Conservation (phyloP, 92 coral and sea anemone genomes). For the Siderastrea siderea region DNA sequence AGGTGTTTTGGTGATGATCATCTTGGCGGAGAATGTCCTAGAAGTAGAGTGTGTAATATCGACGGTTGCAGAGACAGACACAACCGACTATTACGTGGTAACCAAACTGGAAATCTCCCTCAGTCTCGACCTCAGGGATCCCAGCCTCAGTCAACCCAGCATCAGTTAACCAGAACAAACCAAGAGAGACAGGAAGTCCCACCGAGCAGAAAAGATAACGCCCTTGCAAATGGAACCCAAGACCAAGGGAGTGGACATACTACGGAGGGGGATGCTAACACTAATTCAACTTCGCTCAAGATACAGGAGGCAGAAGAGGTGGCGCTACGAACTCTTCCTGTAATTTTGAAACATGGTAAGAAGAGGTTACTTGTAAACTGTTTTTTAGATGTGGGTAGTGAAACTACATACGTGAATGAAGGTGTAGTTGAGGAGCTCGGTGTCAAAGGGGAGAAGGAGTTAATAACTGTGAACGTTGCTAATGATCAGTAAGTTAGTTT, state of each 20-base stretch:
- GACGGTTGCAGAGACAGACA: conserved; percentile 36
- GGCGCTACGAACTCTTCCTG: conserved; percentile 70
- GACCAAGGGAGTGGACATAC: not conserved
- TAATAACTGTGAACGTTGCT: too few species aligned
- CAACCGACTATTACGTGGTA: conserved; percentile 45
- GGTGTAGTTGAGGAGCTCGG: too few species aligned
- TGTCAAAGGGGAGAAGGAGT: too few species aligned
- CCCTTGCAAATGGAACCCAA: conserved; percentile 8
- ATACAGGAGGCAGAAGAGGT: conserved; percentile 39
- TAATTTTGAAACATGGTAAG: conserved; percentile 49
- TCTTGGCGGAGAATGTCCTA: too few species aligned
- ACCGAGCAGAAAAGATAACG: conserved; percentile 5
- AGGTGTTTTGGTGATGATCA: too few species aligned
- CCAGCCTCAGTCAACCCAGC: conserved; percentile 27
- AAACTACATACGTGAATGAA: too few species aligned
- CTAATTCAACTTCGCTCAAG: conserved; percentile 27
- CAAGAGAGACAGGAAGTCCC: conserved; percentile 1
- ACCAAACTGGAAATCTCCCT: conserved; percentile 6
- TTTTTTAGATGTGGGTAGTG: too few species aligned
- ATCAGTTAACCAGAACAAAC: conserved; percentile 19
- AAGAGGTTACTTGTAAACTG: conserved; percentile 20
- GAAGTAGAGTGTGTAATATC: conserved; percentile 6
- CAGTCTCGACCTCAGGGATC: conserved; percentile 5
- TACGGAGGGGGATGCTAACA: conserved; percentile 47
- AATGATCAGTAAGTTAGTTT: too few species aligned